phyloP scores from a whole-genome alignment of 2,113 vertebrate genomes.

The Microcebus jonahi region DNA sequence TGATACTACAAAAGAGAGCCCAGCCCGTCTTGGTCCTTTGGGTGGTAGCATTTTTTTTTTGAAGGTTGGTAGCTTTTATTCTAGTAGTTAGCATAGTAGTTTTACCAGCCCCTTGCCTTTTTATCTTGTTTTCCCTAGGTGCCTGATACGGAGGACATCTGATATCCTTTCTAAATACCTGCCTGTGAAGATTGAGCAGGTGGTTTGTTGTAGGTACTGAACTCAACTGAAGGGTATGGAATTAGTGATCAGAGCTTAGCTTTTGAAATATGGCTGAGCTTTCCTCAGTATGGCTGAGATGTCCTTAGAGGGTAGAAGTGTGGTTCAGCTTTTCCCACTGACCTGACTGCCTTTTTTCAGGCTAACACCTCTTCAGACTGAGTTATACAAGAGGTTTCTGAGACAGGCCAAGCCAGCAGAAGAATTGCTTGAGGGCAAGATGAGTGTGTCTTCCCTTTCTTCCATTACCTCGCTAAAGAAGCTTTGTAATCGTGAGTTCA shows the following conservation, averaged over 20 bases:
- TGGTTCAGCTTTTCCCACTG: background rate
- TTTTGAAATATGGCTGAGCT: background rate
- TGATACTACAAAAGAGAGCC: background rate
- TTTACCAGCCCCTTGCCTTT: slow-evolving; percentile 38
- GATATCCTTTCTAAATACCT: slow-evolving; percentile 98
- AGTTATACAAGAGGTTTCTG: slow-evolving; percentile 94
- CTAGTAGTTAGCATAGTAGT: background rate
- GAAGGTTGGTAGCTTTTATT: background rate
- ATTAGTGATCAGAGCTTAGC: background rate
- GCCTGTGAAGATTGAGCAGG: slow-evolving; percentile 98
- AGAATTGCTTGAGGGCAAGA: slow-evolving; percentile 90
- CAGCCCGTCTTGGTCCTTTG: background rate
- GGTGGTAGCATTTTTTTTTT: background rate
- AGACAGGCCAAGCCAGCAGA: slow-evolving; percentile 94
- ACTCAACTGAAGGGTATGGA: background rate
- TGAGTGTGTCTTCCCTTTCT: slow-evolving; percentile 95
- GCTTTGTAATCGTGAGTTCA: slow-evolving; percentile 97
- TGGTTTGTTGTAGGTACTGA: slow-evolving; percentile 96
- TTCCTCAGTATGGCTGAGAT: background rate
- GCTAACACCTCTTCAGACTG: slow-evolving; percentile 92
- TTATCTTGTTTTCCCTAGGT: slow-evolving; percentile 84
- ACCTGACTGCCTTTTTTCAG: slow-evolving; percentile 83
- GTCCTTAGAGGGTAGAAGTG: background rate
- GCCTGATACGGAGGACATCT: slow-evolving; percentile 97
- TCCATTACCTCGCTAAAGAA: slow-evolving; percentile 98